Evolutionary conservation across 2,888 invertebrate species (phyloP).

Genomic region (Acanthoscelides obtectus): DNA sequence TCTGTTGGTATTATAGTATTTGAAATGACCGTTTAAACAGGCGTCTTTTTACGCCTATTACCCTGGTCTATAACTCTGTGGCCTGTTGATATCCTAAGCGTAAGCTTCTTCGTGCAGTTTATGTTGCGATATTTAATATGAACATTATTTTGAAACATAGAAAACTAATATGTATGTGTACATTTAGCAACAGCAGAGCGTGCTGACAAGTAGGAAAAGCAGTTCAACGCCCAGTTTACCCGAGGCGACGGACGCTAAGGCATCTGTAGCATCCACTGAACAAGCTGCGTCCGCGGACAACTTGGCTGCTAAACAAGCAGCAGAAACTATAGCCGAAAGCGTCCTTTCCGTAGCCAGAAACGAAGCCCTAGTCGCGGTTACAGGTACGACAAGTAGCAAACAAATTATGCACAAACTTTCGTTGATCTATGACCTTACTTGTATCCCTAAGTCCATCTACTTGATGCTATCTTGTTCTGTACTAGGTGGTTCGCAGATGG

Average conservation of each 20-base stretch:
- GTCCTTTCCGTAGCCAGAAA: constrained; percentile 69
- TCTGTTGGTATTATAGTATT: too few relatives aligned
- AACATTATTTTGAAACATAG: not conserved
- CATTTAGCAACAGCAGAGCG: constrained; percentile 47
- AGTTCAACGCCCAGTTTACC: constrained; percentile 94
- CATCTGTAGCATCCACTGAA: constrained; percentile 89
- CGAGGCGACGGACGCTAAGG: constrained; percentile 74
- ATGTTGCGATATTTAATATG: not conserved
- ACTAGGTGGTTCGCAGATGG: constrained; percentile 19
- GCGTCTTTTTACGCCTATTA: too few relatives aligned
- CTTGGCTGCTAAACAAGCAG: constrained; percentile 78
- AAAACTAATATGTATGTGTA: not conserved
- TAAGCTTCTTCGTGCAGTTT: too few relatives aligned
- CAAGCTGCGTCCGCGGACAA: constrained; percentile 95
- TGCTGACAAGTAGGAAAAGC: constrained; percentile 80
- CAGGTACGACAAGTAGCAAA: too few relatives aligned
- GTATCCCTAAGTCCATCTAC: too few relatives aligned
- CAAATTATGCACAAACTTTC: too few relatives aligned
- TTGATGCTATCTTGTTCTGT: not conserved
- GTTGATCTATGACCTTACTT: too few relatives aligned
- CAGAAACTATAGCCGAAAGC: constrained; percentile 84
- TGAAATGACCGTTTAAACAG: too few relatives aligned
- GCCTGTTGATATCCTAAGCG: too few relatives aligned
- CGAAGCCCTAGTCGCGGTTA: constrained; percentile 60
- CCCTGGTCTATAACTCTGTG: too few relatives aligned